A percentile compares a stretch with the other conserved stretches of the same genome.
Evolutionary conservation across 2,888 invertebrate genomes (phyloP).

Genomic region (Patella pellucida): DNA sequence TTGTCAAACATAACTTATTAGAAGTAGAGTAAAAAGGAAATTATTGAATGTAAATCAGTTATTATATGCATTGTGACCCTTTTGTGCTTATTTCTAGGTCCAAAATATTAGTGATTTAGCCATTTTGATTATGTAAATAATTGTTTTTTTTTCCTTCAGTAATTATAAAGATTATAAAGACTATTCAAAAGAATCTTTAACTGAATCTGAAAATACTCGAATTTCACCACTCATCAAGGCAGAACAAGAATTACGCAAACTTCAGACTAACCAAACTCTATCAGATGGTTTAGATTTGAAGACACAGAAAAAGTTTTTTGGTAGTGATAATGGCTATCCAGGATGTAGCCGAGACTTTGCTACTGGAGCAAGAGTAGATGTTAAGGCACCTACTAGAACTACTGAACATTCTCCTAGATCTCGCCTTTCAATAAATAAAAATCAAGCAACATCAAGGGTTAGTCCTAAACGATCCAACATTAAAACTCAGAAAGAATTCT

Average conservation of each 20-base stretch:
- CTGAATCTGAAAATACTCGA: conserved; percentile 1
- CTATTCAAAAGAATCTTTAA: not conserved
- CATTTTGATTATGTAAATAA: too few relatives aligned
- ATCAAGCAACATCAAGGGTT: not conserved
- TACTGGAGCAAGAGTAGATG: not conserved
- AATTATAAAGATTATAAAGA: not conserved
- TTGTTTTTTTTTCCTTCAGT: not conserved
- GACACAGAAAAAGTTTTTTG: conserved; percentile 57
- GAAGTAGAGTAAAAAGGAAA: too few relatives aligned
- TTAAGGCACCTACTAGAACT: not conserved
- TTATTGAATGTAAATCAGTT: too few relatives aligned
- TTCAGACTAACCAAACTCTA: conserved; percentile 45
- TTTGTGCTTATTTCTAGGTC: too few relatives aligned
- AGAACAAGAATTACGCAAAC: conserved; percentile 53
- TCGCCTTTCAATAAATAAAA: not conserved
- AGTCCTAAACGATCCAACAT: not conserved
- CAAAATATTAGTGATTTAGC: too few relatives aligned
- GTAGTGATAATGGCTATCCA: conserved; percentile 44
- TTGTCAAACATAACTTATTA: too few relatives aligned
- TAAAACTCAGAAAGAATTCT: conserved; percentile 33
- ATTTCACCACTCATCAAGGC: conserved; percentile 57
- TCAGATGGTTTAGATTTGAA: conserved; percentile 40
- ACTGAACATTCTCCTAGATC: not conserved
- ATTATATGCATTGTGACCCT: too few relatives aligned
- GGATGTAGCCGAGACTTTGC: conserved; percentile 31